Evolutionary conservation across 2,797 vertebrate genomes (phyloP).

Genomic region (Momotus momota): DNA sequence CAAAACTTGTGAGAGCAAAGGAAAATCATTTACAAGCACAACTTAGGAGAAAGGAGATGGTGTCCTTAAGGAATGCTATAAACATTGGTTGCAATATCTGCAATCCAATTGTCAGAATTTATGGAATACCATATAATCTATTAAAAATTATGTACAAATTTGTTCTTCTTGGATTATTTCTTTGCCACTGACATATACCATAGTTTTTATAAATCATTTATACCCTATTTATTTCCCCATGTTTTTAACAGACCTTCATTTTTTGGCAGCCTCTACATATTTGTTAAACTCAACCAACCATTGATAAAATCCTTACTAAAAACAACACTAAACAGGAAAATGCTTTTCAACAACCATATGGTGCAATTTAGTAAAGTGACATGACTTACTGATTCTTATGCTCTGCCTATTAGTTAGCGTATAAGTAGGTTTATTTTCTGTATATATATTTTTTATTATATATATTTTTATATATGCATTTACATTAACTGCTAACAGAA

Average conservation of each 20-base stretch:
- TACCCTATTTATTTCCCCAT: not conserved
- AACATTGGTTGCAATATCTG: not conserved
- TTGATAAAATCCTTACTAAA: not conserved
- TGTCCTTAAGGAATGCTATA: conserved; percentile 2
- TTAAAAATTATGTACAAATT: not conserved
- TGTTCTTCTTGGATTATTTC: not conserved
- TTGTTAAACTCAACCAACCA: not conserved
- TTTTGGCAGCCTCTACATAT: not conserved
- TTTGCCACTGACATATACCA: not conserved
- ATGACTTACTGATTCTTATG: not conserved
- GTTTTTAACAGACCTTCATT: not conserved
- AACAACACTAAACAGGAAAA: not conserved
- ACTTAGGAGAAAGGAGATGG: not conserved
- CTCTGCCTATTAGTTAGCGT: not conserved
- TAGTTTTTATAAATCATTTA: conserved; percentile 1
- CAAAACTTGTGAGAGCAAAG: not conserved
- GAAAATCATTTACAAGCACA: not conserved
- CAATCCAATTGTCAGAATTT: conserved; percentile 22
- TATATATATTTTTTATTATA: not conserved
- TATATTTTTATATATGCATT: not conserved
- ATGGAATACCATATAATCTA: not conserved
- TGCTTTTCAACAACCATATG: not conserved
- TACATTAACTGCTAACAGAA: not conserved
- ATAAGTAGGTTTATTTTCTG: not conserved
- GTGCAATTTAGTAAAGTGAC: not conserved